A percentile compares a stretch with the other conserved stretches of the same genome.
These are phyloP conservation scores for Nanorana parkeri DNA, from an alignment of 2,113 vertebrate species.

Conservation along the genomic window DNA sequence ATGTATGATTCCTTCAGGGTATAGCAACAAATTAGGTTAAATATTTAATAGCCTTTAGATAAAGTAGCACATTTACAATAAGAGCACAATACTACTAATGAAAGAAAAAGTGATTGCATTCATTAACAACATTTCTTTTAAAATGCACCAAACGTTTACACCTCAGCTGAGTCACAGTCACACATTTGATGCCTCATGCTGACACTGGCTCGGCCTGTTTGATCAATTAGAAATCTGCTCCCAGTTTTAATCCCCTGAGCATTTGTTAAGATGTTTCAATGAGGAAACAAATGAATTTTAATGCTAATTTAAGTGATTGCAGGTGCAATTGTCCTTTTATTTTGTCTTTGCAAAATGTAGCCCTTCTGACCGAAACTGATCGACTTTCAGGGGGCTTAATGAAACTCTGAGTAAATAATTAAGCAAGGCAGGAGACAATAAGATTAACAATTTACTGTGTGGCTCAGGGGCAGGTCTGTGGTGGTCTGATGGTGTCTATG, in stretches of 20 bases:
- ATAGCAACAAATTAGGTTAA: background rate
- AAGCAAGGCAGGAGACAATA: background rate
- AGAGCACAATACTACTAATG: background rate
- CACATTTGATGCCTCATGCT: background rate
- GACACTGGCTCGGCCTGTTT: background rate
- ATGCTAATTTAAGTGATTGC: background rate
- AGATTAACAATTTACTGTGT: background rate
- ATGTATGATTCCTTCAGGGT: conserved; percentile 1
- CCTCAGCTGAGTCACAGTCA: background rate
- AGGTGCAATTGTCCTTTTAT: background rate
- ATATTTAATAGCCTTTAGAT: background rate
- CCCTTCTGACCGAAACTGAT: background rate
- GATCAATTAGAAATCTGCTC: background rate
- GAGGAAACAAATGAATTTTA: background rate
- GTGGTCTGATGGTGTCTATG: background rate
- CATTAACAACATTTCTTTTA: conserved; percentile 23
- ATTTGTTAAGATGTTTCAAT: background rate
- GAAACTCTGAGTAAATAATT: background rate
- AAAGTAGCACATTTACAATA: background rate
- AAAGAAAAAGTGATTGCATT: background rate
- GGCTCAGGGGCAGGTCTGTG: background rate
- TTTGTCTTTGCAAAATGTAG: background rate
- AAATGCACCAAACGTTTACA: background rate
- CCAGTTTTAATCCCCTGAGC: background rate
- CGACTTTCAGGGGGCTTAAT: background rate